Conservation (phyloP, 2,888 invertebrate species). For the Dermolepida albohirtum region DNA sequence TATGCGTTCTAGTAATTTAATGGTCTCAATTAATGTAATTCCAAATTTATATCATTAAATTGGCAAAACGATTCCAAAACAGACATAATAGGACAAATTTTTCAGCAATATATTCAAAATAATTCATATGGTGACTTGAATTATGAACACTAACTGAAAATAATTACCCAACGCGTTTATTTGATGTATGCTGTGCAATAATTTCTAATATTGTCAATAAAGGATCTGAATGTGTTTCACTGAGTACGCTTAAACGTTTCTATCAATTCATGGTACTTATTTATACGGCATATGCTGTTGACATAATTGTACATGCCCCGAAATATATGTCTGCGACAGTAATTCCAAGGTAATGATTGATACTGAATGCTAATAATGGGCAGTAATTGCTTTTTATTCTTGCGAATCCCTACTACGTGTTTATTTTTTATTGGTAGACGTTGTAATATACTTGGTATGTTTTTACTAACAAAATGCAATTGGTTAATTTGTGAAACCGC, state of each 20-base stretch:
- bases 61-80: neutral
- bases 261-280: conserved; percentile 24
- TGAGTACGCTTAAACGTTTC: conserved; percentile 19
- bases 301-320: conserved; percentile 20
- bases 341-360: conserved; percentile 26
- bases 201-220: conserved; percentile 19
- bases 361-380: conserved; percentile 1
- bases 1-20: too few species aligned
- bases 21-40: too few species aligned
- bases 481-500: too few species aligned
- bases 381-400: conserved; percentile 10
- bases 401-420: too few species aligned
- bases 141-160: conserved; percentile 6
- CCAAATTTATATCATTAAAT: too few species aligned
- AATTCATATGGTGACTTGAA: neutral
- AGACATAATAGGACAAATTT: too few species aligned
- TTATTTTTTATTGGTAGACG: too few species aligned
- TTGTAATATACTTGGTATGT: too few species aligned
- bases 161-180: conserved; percentile 5
- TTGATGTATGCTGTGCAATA: conserved; percentile 18
- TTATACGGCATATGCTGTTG: conserved; percentile 20
- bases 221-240: neutral
- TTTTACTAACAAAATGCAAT: too few species aligned
- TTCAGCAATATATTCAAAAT: too few species aligned
- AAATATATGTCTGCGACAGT: conserved; percentile 10